Evolutionary conservation across 1,140 invertebrate species (phyloP).

Genomic region (Tetragnatha versicolor): DNA sequence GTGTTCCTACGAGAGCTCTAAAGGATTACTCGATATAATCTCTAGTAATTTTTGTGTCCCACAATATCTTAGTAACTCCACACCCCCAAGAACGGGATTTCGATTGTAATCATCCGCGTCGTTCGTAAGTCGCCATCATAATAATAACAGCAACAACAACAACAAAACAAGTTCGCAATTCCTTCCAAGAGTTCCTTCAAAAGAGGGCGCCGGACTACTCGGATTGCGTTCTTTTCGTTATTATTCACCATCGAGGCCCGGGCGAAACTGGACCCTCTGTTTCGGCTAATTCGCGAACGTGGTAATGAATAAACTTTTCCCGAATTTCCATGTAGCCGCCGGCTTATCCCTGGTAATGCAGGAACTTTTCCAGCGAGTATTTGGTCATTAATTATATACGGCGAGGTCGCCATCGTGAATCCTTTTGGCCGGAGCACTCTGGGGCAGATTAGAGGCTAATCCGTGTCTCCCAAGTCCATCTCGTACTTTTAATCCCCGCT

Average conservation of each 20-base stretch:
- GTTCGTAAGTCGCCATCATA: too few species aligned
- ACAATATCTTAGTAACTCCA: too few species aligned
- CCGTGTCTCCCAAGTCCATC: conserved; percentile 49
- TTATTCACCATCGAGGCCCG: neutral
- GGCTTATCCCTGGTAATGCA: conserved; percentile 27
- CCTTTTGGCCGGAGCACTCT: conserved; percentile 37
- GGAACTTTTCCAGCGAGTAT: conserved; percentile 37
- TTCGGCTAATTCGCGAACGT: neutral
- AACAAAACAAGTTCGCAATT: neutral
- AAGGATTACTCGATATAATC: too few species aligned
- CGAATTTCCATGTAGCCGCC: neutral
- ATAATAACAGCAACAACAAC: too few species aligned
- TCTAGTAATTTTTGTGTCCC: too few species aligned
- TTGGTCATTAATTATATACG: conserved; percentile 52
- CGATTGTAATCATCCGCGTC: too few species aligned
- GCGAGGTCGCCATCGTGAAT: conserved; percentile 45
- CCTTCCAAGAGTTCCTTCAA: neutral
- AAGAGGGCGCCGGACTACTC: neutral
- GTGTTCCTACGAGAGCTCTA: too few species aligned
- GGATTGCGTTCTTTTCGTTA: neutral
- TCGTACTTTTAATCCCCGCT: conserved; percentile 39
- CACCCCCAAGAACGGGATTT: too few species aligned
- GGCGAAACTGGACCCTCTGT: neutral
- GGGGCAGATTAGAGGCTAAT: conserved; percentile 51
- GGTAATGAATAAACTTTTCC: conserved; percentile 16